A percentile compares a stretch with the other conserved stretches of the same genome.
These are phyloP conservation scores for Willowsia nigromaculata DNA, from an alignment of 2,888 invertebrate species.

Conservation along the genomic window DNA sequence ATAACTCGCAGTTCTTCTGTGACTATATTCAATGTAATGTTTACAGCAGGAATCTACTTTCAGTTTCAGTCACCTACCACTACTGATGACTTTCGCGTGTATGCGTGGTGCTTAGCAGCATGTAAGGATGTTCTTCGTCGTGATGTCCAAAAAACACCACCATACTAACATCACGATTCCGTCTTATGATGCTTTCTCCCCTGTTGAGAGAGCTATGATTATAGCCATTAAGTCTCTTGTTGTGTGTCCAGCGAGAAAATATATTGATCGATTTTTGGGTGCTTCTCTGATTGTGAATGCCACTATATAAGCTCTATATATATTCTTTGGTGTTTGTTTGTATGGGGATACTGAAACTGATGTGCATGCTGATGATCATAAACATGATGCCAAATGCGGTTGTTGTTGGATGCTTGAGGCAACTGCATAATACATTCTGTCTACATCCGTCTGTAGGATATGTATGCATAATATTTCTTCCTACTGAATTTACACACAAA, in stretches of 20 bases:
- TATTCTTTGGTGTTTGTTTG: not conserved
- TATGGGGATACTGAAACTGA: no score
- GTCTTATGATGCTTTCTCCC: slow-evolving; percentile 75
- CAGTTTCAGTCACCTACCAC: not conserved
- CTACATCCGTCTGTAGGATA: not conserved
- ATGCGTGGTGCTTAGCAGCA: slow-evolving; percentile 8
- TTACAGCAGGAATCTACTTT: not conserved
- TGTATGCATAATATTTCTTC: slow-evolving; percentile 30
- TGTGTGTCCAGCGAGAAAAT: slow-evolving; percentile 77
- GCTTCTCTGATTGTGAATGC: slow-evolving; percentile 64
- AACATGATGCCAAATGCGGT: slow-evolving; percentile 41
- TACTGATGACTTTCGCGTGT: slow-evolving; percentile 56
- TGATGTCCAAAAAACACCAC: slow-evolving; percentile 29
- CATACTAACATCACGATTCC: not conserved
- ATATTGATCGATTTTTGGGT: slow-evolving; percentile 78
- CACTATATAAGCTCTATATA: not conserved
- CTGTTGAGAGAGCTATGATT: slow-evolving; percentile 78
- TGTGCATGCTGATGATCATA: not conserved
- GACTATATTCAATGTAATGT: no score
- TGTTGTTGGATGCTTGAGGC: slow-evolving; percentile 50
- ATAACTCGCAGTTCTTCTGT: not conserved
- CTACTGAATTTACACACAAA: slow-evolving; percentile 39
- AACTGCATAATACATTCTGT: slow-evolving; percentile 25
- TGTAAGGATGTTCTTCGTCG: slow-evolving; percentile 5
- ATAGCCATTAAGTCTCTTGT: slow-evolving; percentile 79